These are phyloP conservation scores for Apolygus lucorum DNA, from an alignment of 1,140 invertebrate genomes.

Conservation along the genomic window DNA sequence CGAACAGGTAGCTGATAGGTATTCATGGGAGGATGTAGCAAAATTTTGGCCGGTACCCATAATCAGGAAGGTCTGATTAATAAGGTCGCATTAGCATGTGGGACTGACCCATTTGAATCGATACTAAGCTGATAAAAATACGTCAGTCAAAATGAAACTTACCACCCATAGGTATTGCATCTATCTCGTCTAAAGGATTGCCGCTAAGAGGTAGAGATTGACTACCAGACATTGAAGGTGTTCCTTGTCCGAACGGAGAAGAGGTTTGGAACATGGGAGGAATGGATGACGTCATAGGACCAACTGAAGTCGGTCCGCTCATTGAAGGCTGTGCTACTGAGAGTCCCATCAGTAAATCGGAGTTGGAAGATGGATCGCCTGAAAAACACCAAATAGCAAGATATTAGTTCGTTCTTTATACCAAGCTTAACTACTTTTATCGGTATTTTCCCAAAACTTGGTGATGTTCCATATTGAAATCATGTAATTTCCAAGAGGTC, in stretches of 20 bases:
- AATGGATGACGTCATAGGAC: constrained; percentile 1
- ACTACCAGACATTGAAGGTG: constrained; percentile 27
- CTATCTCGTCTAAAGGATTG: not conserved
- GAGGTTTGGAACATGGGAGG: not conserved
- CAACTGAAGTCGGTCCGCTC: not conserved
- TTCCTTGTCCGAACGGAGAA: constrained; percentile 39
- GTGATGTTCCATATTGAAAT: no score
- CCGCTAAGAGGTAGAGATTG: constrained; percentile 4
- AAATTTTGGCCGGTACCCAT: no score
- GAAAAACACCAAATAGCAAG: not conserved
- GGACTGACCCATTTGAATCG: no score
- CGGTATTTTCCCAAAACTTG: no score
- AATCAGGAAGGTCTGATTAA: no score
- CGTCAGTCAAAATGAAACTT: not conserved
- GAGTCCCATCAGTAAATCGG: constrained; percentile 49
- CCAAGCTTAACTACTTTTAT: no score
- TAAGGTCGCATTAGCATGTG: no score
- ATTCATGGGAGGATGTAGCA: no score
- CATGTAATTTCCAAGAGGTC: no score
- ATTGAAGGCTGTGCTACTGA: not conserved
- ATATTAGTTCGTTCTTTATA: no score
- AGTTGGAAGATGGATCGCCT: constrained; percentile 34
- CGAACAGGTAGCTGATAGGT: no score
- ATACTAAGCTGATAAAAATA: no score
- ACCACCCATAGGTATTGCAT: not conserved